A percentile compares a stretch with the other conserved stretches of the same genome.
These are phyloP conservation scores for Notoglanidium macrostoma DNA, from an alignment of 2,797 vertebrate genomes.

Conservation along the genomic window DNA sequence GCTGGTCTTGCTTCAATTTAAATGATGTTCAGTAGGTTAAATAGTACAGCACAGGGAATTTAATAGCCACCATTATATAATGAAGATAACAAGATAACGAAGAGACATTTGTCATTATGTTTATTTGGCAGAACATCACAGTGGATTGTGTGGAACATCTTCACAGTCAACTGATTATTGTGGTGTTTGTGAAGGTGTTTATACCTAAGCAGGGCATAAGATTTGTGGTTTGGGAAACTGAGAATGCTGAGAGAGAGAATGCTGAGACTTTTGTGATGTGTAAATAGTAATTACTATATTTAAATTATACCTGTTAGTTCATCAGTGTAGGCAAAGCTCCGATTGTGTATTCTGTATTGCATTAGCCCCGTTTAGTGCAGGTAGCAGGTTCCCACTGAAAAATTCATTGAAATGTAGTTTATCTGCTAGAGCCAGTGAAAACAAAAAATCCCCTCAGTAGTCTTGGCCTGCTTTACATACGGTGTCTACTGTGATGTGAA, in stretches of 20 bases:
- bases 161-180: background rate
- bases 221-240: constrained; percentile 17
- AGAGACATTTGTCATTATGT: no score
- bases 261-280: background rate
- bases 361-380: background rate
- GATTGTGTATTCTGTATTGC: background rate
- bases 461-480: background rate
- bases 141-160: background rate
- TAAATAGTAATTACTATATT: background rate
- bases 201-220: background rate
- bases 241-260: background rate
- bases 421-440: background rate
- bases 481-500: background rate
- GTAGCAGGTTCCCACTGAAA: background rate
- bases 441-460: background rate
- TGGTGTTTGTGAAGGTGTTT: no score
- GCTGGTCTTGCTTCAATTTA: background rate
- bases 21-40: background rate
- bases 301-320: background rate
- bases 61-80: background rate
- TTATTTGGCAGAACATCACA: background rate
- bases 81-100: background rate
- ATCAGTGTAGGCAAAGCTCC: background rate
- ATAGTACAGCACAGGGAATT: background rate
- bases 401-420: background rate